These are phyloP conservation scores for Lucilia sericata DNA, from an alignment of 1,140 invertebrate species.

Conservation along the genomic window DNA sequence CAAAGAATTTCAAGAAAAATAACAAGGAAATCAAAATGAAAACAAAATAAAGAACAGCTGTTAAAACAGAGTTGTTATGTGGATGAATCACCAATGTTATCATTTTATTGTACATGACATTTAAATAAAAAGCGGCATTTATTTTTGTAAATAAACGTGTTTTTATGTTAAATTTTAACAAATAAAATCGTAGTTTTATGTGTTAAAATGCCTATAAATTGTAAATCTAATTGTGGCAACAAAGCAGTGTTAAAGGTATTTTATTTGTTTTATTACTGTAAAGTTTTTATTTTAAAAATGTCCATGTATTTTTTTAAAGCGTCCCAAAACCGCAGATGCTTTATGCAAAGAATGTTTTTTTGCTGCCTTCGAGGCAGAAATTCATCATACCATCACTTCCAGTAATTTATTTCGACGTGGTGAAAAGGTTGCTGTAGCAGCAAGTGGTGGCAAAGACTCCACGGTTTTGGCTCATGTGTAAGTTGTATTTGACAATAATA, in stretches of 20 bases:
- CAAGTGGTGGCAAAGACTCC: constrained; percentile 99
- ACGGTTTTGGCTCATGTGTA: constrained; percentile 93
- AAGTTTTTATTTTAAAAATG: constrained; percentile 14
- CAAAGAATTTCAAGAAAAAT: neutral
- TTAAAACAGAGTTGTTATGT: neutral
- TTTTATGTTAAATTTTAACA: neutral
- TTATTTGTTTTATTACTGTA: constrained; percentile 67
- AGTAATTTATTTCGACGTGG: constrained; percentile 88
- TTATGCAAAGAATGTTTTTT: constrained; percentile 97
- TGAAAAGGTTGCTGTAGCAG: constrained; percentile 93
- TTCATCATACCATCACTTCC: constrained; percentile 92
- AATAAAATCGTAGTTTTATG: neutral
- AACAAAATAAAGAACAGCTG: constrained; percentile 16
- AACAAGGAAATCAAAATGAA: neutral
- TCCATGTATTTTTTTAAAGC: constrained; percentile 70
- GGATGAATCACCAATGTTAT: neutral
- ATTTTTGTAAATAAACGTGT: constrained; percentile 12
- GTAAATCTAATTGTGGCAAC: constrained; percentile 78
- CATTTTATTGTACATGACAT: neutral
- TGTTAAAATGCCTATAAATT: constrained; percentile 73
- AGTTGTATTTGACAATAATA: constrained; percentile 22
- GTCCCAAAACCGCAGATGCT: constrained; percentile 90
- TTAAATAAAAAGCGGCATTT: neutral
- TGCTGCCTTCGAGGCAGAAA: constrained; percentile 93
- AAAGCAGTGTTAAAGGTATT: constrained; percentile 79